Evolutionary conservation across 2,888 invertebrate genomes (phyloP).

Genomic region (Theretra japonica): DNA sequence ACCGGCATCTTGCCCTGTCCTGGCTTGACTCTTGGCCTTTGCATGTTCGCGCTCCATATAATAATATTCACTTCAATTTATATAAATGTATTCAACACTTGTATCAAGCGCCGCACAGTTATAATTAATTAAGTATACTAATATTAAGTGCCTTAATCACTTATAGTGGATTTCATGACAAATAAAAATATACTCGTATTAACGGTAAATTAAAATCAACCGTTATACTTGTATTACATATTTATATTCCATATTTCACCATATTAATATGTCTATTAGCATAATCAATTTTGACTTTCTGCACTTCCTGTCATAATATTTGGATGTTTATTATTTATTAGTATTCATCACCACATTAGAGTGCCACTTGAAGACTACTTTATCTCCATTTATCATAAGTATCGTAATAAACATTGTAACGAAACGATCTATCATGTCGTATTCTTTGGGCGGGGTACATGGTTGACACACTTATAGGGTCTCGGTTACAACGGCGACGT

Average conservation of each 20-base stretch:
- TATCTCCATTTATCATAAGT: slow-evolving; percentile 13
- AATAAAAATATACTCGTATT: not conserved
- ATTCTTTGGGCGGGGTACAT: slow-evolving; percentile 61
- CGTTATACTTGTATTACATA: not conserved
- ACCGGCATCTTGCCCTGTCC: slow-evolving; percentile 64
- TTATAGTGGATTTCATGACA: not conserved
- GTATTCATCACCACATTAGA: not conserved
- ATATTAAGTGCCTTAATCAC: not conserved
- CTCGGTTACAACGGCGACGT: slow-evolving; percentile 73
- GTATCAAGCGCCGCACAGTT: not conserved
- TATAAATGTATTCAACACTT: slow-evolving; percentile 5
- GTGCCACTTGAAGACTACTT: not conserved
- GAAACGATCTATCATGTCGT: slow-evolving; percentile 57
- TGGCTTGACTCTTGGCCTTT: slow-evolving; percentile 64
- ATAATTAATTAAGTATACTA: not conserved
- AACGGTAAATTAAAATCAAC: not conserved
- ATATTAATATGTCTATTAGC: not conserved
- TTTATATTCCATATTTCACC: not conserved
- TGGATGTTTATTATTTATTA: not conserved
- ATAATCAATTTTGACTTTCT: not conserved
- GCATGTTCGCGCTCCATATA: slow-evolving; percentile 50
- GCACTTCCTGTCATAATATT: not conserved
- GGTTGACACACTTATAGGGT: slow-evolving; percentile 77
- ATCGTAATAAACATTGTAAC: slow-evolving; percentile 41
- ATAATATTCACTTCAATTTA: slow-evolving; percentile 23